Evolutionary conservation across 2,888 invertebrate genomes (phyloP).

Genomic region (Criorhina ranunculi): DNA sequence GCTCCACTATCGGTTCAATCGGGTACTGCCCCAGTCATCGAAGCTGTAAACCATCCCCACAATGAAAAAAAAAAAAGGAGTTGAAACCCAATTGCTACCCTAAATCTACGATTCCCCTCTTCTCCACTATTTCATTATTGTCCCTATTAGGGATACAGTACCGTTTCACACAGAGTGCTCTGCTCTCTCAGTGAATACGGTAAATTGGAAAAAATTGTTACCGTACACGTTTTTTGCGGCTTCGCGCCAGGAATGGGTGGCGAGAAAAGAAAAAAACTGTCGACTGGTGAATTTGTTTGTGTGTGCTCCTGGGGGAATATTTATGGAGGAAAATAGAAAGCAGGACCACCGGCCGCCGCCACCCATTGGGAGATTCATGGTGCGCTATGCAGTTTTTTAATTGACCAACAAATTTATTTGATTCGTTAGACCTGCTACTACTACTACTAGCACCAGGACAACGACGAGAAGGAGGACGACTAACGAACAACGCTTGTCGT

Average conservation of each 20-base stretch:
- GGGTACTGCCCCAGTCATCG: constrained; percentile 57
- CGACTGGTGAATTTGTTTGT: constrained; percentile 52
- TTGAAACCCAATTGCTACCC: constrained; percentile 35
- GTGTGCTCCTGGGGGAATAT: constrained; percentile 68
- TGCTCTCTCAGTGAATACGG: constrained; percentile 62
- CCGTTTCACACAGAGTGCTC: constrained; percentile 29
- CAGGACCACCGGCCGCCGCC: constrained; percentile 51
- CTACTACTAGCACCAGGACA: constrained; percentile 5
- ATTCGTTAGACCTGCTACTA: constrained; percentile 82
- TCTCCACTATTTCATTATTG: constrained; percentile 73
- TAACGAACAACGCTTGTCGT: constrained; percentile 59
- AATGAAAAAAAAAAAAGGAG: constrained; percentile 20
- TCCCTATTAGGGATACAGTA: constrained; percentile 61
- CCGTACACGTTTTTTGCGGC: constrained; percentile 57
- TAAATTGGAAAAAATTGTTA: constrained; percentile 70
- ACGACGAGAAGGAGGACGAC: constrained; percentile 22
- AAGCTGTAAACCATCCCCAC: constrained; percentile 14
- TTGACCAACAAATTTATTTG: constrained; percentile 85
- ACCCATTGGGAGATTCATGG: constrained; percentile 77
- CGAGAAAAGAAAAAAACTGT: constrained; percentile 66
- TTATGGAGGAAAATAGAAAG: constrained; percentile 67
- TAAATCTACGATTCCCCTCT: constrained; percentile 50
- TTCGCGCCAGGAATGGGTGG: constrained; percentile 24
- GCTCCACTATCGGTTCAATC: constrained; percentile 63
- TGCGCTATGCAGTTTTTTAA: constrained; percentile 84